Base-by-base conservation (phyloP, 64 coral and sea anemone genomes). In the Montipora sp. region DNA sequence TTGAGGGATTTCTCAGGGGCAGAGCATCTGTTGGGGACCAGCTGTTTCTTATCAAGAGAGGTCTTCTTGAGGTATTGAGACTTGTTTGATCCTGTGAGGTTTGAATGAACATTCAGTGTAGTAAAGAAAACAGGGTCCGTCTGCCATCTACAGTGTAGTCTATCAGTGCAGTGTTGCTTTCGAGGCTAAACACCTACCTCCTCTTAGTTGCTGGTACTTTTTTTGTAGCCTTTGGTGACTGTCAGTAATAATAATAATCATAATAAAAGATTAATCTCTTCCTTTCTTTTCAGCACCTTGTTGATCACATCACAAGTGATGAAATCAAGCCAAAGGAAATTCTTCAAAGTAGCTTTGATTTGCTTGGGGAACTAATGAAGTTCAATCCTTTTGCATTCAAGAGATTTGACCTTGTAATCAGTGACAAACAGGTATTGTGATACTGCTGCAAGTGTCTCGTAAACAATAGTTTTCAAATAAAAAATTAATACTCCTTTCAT, bases 341-440 rank as follows among this genome's bases (percentile, higher is more conserved):
- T 72, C 92, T 99, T 13, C 98, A 99, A 59, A 99, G 98, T 48
- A 99, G 98, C 49, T 99, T 99, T 94, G 98, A 99, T 53, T 80
- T 99, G 7, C 98, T 99, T 60, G 98, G 98, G 3, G 98, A 99
- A 50, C 80, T 99, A 11, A 99, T 99, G 98, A 99, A 99, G 84
- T 99, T 99, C 51, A 99, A 99, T 43, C 89, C 83, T 49, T 86
- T 99, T 82, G 98, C 98, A 24, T 99, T 99, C 70, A 93, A 92
- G 89, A 90, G 88, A 73, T 99, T 99, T 79, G 96, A 99, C 89
- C 87, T 89, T 11, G 91, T 65, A 6, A 94, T 99, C 18, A 95
- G 90, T 60, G 92, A 96, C 19, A 96, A 89, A 73, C 67, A 98
- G 96, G 96, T 98, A 82, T n/a, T 87, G 22, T 19, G 47, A 48